Evolutionary conservation across 2,888 invertebrate species (phyloP).

Genomic region (Athalia cordata): DNA sequence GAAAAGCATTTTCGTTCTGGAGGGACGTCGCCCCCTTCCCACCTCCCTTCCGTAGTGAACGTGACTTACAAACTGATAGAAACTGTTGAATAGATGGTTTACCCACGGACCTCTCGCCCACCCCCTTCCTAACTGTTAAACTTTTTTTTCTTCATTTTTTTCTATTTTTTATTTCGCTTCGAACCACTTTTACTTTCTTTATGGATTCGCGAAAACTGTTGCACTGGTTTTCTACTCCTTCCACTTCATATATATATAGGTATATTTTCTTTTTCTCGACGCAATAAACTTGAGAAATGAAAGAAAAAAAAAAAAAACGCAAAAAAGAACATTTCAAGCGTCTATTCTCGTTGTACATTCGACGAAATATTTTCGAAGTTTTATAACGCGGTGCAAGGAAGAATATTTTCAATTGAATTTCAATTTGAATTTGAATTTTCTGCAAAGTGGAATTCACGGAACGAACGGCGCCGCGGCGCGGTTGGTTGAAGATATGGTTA

Average conservation of each 20-base stretch:
- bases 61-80: conserved; percentile 62
- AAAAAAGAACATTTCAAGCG: too few species aligned
- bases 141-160: not conserved
- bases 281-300: too few species aligned
- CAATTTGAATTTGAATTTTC: too few species aligned
- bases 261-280: not conserved
- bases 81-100: conserved; percentile 66
- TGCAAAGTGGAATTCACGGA: not conserved
- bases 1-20: not conserved
- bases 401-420: not conserved
- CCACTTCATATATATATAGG: too few species aligned
- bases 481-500: not conserved
- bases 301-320: too few species aligned
- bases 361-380: too few species aligned
- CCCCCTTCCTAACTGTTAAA: not conserved
- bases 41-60: conserved; percentile 49
- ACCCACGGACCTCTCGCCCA: conserved; percentile 56
- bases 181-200: not conserved
- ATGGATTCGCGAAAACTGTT: not conserved
- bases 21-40: too few species aligned
- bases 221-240: not conserved
- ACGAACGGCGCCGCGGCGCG: not conserved
- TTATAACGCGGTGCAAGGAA: conserved; percentile 1
- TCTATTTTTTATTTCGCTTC: not conserved
- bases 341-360: too few species aligned